Evolutionary conservation across 2,113 vertebrate genomes (phyloP).

Genomic region (Piprites chloris): DNA sequence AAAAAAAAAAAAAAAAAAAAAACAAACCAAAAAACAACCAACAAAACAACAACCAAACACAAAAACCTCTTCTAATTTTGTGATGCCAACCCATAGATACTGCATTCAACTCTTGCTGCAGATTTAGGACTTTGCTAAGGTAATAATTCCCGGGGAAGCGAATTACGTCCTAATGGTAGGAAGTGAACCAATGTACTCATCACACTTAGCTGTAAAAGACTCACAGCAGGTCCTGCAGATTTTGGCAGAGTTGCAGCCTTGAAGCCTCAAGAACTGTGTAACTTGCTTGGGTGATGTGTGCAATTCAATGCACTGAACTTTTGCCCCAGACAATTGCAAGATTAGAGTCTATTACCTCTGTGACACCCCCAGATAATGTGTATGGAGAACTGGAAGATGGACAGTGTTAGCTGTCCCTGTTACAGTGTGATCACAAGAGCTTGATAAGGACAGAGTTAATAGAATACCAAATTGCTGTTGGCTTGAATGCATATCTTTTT

Average conservation of each 20-base stretch:
- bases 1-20: background rate
- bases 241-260: background rate
- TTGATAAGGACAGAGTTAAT: background rate
- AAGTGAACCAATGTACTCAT: background rate
- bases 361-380: background rate
- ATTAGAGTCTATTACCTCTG: background rate
- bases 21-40: too few species aligned
- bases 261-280: background rate
- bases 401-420: fast-evolving
- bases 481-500: background rate
- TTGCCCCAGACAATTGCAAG: background rate
- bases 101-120: background rate
- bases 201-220: background rate
- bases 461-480: background rate
- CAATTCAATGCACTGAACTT: background rate
- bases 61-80: background rate
- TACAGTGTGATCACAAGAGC: background rate
- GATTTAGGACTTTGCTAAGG: background rate
- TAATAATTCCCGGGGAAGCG: background rate
- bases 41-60: too few species aligned
- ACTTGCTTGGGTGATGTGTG: background rate
- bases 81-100: background rate
- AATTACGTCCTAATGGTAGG: background rate
- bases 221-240: background rate
- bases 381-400: background rate